Evolutionary conservation across 2,888 invertebrate genomes (phyloP).

Genomic region (Hymenopus coronatus): DNA sequence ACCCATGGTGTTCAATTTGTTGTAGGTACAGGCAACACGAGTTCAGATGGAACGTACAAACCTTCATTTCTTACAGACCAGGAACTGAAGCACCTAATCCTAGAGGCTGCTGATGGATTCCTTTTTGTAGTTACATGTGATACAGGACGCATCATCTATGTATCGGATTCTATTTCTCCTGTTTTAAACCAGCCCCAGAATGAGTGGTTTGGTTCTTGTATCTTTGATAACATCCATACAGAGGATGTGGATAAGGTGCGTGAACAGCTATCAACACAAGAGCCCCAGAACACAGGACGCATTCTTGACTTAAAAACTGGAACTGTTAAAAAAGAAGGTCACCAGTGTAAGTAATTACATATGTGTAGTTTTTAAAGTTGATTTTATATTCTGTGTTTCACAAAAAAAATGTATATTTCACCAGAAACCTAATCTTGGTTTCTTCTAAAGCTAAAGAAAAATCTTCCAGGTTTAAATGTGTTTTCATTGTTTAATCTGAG

Average conservation of each 20-base stretch:
- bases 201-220: constrained; percentile 95
- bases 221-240: constrained; percentile 95
- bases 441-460: no score
- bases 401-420: no score
- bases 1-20: background rate
- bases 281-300: constrained; percentile 92
- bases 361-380: no score
- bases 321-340: constrained; percentile 97
- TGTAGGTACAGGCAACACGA: constrained; percentile 92
- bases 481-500: no score
- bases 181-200: constrained; percentile 96
- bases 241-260: constrained; percentile 96
- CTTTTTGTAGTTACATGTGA: constrained; percentile 96
- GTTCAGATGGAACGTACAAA: constrained; percentile 93
- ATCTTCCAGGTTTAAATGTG: no score
- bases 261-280: constrained; percentile 95
- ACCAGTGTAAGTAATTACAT: constrained; percentile 76
- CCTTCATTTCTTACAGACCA: constrained; percentile 99
- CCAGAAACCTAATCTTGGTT: no score
- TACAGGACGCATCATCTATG: constrained; percentile 94
- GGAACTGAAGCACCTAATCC: constrained; percentile 95
- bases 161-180: constrained; percentile 96
- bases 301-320: constrained; percentile 97
- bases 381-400: background rate
- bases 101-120: constrained; percentile 99